Conservation (phyloP, 2,113 vertebrate species). For the Pygoscelis adeliae region DNA sequence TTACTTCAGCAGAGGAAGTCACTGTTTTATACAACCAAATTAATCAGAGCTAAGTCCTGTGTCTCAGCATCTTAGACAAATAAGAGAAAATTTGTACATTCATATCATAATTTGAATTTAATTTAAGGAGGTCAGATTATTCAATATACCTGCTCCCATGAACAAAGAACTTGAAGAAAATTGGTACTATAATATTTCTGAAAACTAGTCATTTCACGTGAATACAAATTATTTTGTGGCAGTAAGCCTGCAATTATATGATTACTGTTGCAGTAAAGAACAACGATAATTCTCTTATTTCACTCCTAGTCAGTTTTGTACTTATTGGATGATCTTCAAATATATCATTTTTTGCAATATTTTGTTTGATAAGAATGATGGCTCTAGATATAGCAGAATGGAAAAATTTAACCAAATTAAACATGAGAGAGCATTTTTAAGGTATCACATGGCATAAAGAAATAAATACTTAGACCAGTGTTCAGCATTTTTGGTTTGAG, state of each 20-base stretch:
- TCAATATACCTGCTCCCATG: not conserved
- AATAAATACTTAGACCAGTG: not conserved
- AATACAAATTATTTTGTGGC: not conserved
- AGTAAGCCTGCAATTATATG: not conserved
- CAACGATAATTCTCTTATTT: not conserved
- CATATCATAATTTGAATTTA: not conserved
- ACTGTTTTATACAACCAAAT: not conserved
- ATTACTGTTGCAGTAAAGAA: not conserved
- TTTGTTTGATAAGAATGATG: not conserved
- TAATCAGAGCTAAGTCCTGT: not conserved
- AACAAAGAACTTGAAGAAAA: constrained; percentile 11
- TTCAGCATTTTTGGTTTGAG: not conserved
- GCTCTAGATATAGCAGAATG: not conserved
- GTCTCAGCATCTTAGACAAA: not conserved
- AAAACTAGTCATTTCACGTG: not conserved
- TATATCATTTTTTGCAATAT: not conserved
- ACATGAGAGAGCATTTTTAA: not conserved
- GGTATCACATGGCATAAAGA: not conserved
- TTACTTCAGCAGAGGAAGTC: not conserved
- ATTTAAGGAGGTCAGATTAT: constrained; percentile 5
- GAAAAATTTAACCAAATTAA: not conserved
- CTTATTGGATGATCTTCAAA: not conserved
- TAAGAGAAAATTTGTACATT: not conserved
- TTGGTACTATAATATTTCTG: not conserved
- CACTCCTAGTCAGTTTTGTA: not conserved